Evolutionary conservation across 2,888 invertebrate genomes (phyloP).

Genomic region (Lasioglossum zephyrum): DNA sequence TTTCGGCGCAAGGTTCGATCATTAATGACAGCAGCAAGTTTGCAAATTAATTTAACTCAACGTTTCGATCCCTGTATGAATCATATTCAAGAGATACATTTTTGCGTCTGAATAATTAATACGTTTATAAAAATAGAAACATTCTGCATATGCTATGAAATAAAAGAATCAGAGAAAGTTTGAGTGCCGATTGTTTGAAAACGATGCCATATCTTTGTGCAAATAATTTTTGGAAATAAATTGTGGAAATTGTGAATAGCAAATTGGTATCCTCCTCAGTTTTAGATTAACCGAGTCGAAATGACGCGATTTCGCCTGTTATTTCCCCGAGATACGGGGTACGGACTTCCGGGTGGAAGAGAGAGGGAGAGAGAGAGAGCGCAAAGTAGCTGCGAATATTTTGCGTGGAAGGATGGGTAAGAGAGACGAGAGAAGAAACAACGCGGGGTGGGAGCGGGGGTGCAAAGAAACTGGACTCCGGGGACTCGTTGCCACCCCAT

Average conservation of each 20-base stretch:
- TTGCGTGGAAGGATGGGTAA: constrained; percentile 33
- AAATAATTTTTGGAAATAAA: background rate
- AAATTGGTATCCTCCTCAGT: background rate
- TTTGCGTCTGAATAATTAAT: too few relatives aligned
- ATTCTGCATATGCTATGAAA: too few relatives aligned
- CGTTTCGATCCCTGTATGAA: too few relatives aligned
- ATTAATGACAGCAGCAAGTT: too few relatives aligned
- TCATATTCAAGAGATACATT: too few relatives aligned
- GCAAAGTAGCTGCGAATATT: constrained; percentile 28
- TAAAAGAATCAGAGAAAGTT: too few relatives aligned
- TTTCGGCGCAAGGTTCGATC: too few relatives aligned
- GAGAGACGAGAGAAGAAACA: constrained; percentile 17
- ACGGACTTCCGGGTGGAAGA: background rate
- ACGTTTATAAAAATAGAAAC: too few relatives aligned
- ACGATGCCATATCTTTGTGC: too few relatives aligned
- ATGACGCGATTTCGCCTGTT: constrained; percentile 22
- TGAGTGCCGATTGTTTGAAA: too few relatives aligned
- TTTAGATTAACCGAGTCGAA: background rate
- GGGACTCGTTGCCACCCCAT: constrained; percentile 84
- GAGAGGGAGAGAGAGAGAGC: constrained; percentile 20
- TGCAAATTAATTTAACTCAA: too few relatives aligned
- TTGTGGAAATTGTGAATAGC: background rate
- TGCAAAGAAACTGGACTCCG: constrained; percentile 81
- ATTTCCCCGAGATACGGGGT: constrained; percentile 47
- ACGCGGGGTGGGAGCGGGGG: constrained; percentile 54